Conservation (phyloP, 2,113 vertebrate species). For the Periophthalmodon schlosseri region DNA sequence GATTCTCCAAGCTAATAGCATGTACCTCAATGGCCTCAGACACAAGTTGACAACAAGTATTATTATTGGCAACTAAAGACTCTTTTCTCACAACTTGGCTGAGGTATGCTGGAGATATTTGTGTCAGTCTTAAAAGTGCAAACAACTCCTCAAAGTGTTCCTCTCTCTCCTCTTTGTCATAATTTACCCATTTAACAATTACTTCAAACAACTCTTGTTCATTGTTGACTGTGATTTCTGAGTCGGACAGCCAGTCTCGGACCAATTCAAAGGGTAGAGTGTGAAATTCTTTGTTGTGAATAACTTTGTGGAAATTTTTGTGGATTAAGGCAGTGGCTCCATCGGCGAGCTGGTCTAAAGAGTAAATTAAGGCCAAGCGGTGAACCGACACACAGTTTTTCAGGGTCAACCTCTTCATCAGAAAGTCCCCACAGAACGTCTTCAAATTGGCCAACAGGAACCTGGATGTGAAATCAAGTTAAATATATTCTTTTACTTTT, state of each 20-base stretch:
- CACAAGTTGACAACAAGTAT: constrained; percentile 83
- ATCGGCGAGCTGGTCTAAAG: constrained; percentile 86
- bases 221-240: constrained; percentile 90
- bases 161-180: constrained; percentile 81
- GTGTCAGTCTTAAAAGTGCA: constrained; percentile 85
- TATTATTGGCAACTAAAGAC: constrained; percentile 80
- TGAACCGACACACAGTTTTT: constrained; percentile 94
- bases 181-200: constrained; percentile 88
- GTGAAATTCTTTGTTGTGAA: constrained; percentile 91
- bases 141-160: constrained; percentile 92
- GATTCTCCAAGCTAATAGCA: constrained; percentile 84
- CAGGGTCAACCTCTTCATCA: constrained; percentile 91
- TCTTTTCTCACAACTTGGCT: constrained; percentile 87
- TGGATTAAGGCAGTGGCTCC: constrained; percentile 89
- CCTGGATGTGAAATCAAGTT: constrained; percentile 62
- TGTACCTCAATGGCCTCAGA: constrained; percentile 88
- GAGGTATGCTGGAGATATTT: constrained; percentile 92
- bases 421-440: constrained; percentile 91
- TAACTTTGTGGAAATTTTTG: constrained; percentile 90
- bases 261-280: constrained; percentile 90
- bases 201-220: constrained; percentile 93
- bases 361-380: constrained; percentile 95
- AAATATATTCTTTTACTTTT: not conserved
- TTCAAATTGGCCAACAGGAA: constrained; percentile 90
- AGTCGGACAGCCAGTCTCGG: constrained; percentile 90